Base-by-base conservation (phyloP, 2,797 vertebrate genomes). In the Pterois miles region DNA sequence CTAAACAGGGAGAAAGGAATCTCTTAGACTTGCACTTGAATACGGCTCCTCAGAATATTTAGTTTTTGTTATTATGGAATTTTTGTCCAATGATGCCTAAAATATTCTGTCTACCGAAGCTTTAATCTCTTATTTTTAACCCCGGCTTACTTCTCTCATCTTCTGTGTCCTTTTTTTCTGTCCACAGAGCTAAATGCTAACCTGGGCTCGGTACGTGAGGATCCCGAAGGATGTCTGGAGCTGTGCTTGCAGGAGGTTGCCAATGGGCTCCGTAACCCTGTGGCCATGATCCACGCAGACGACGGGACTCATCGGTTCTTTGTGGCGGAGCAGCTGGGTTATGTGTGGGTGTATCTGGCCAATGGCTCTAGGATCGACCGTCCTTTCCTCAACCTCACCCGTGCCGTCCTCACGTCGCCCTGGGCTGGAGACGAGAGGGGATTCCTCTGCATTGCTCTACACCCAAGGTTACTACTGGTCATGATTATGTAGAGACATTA, bases 281-380 rank as follows among this genome's bases (percentile, higher is more conserved):
- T 96, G 71, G 96, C 96, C 20, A 96, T 96, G 96, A 89, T 96
- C 33, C 96, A 96, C 18, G 96, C 96, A 5, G 80, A 93, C n/a
- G 96, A 97, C 12, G 95, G 96, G 6, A 96, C 93, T 11, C 96
- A 96, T 38, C 95, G 96, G 20, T 96, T 95, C 90, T 97, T 96
- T 14, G 93, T 97, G 63, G 96, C 96, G 0, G 96, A 97, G 91
- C 96, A 97, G 90, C 88, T 96, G 73, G 96, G 96, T 48, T 96
- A 94, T 6, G 94, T 97, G 27, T 97, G 96, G 96, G 93, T 93
- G 36, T 96, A 96, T 85, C 87, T 96, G 67, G 81, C 94, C 20
- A 96, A 96, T 0, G 96, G 96, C 38, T 96, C 96, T 43, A 90
- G 95, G 74, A 89, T 96, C 0, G 95, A 96, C 82, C 92, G 94